A percentile compares a stretch with the other conserved stretches of the same genome.
Conservation (phyloP, 2,113 vertebrate genomes). For the Dissostichus mawsoni region DNA sequence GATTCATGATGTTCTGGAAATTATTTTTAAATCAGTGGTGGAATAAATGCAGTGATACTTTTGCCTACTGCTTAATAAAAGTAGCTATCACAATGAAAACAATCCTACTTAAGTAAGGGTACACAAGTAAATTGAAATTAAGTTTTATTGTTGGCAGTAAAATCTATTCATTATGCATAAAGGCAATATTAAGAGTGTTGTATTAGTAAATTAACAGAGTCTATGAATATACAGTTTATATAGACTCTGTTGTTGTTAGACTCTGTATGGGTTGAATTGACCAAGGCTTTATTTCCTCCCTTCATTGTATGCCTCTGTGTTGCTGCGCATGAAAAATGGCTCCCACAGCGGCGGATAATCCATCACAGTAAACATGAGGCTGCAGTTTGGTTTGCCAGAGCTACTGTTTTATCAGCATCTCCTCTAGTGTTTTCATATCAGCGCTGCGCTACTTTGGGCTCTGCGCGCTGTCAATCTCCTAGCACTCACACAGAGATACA, state of each 20-base stretch:
- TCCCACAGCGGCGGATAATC: slow-evolving; percentile 18
- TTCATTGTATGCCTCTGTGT: not conserved
- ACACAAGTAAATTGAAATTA: not conserved
- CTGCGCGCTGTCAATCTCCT: slow-evolving; percentile 41
- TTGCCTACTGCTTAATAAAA: not conserved
- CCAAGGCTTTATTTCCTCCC: not conserved
- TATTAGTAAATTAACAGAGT: too few relatives aligned
- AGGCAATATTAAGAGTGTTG: not conserved
- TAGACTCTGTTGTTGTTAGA: too few relatives aligned
- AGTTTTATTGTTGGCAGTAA: too few relatives aligned
- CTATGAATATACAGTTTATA: too few relatives aligned
- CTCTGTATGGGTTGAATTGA: slow-evolving; percentile 1
- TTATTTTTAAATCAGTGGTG: not conserved
- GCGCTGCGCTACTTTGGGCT: not conserved
- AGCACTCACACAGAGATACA: slow-evolving; percentile 12
- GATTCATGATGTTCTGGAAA: not conserved
- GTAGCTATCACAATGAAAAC: not conserved
- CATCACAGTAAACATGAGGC: slow-evolving; percentile 19
- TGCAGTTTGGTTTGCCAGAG: slow-evolving; percentile 6
- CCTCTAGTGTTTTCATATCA: slow-evolving; percentile 38
- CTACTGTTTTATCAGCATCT: slow-evolving; percentile 48
- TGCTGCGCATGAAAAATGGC: slow-evolving; percentile 2
- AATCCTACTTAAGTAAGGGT: not conserved
- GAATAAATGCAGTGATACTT: not conserved
- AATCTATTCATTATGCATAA: not conserved